phyloP scores from a whole-genome alignment of 2,113 vertebrate genomes.

The Osmerus mordax region DNA sequence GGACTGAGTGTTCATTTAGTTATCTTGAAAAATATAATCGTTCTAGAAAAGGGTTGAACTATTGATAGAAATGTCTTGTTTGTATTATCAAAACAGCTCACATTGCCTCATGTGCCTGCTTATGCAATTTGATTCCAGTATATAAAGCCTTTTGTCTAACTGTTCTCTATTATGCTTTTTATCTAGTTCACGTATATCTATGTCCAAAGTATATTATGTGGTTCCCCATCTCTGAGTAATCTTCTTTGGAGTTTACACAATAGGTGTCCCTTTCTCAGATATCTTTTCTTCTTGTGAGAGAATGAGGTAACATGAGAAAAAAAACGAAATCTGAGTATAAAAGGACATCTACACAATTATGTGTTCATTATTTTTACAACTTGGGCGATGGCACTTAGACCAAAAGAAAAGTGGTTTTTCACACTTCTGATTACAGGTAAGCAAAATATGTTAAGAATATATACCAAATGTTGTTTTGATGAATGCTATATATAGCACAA shows the following conservation, averaged over 20 bases:
- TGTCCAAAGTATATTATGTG: too few relatives aligned
- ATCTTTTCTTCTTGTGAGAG: neutral
- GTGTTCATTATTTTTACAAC: neutral
- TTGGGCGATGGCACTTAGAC: neutral
- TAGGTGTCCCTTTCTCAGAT: neutral
- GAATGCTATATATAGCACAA: neutral
- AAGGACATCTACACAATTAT: neutral
- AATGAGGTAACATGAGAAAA: neutral
- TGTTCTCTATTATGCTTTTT: too few relatives aligned
- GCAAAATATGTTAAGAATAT: neutral
- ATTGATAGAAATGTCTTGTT: too few relatives aligned
- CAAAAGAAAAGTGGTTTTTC: neutral
- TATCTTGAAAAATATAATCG: too few relatives aligned
- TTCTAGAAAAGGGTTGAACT: too few relatives aligned
- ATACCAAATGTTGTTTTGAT: neutral
- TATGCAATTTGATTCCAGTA: too few relatives aligned
- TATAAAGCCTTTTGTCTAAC: too few relatives aligned
- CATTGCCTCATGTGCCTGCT: too few relatives aligned
- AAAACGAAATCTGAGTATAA: neutral
- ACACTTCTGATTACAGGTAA: neutral
- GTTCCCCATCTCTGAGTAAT: too few relatives aligned
- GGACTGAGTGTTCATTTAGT: too few relatives aligned
- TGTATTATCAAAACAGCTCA: too few relatives aligned
- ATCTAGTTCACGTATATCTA: too few relatives aligned
- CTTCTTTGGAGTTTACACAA: neutral